Base-by-base conservation (phyloP, 2,888 invertebrate genomes). In the Eupsilia transversa region DNA sequence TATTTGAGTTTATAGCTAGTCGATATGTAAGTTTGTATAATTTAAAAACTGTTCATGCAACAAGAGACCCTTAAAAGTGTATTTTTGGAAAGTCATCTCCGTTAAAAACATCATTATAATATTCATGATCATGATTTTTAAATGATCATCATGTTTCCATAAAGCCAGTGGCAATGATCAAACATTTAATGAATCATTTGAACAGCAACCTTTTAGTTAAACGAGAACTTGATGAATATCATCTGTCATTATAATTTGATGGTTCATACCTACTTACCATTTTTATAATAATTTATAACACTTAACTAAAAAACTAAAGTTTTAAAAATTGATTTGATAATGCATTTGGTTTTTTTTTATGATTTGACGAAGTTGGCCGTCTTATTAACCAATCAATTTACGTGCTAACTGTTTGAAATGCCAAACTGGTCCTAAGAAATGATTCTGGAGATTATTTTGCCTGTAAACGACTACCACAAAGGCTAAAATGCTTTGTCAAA, bases 71-170 rank as follows among this genome's bases (percentile, higher is more conserved):
- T 6, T 43, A 52, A 3, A 80, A 9, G 33, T 27, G 33, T 27
- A 77, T 46, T 74, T 79, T 65, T 76, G 38, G 23, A 64, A 64
- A 82, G 77, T 79, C 79, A 79, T 76, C 77, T 59, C 10, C 33
- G 56, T 70, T 82, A 66, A 64, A 64, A 66, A 38, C 66, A 12
- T 82, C 52, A 54, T 82, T 79, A 64, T 38, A 75, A 59, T 57
- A 82, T 76, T 59, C 63, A 76, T 54, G 41, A 54, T 82, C 77
- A 82, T 60, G 77, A 41, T 82, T 82, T 79, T 69, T 69, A 77
- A 79, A 79, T 60, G 60, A 65, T 41, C 49, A 20, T 35, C 52
- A 20, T 33, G 27, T 68, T 82, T 35, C 49, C 23, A 43, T 52
- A 52, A n/a, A 52, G 46, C 63, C 41, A 56, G 63, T 77, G 82